Evolutionary conservation across 2,888 invertebrate genomes (phyloP).

Genomic region (Drosophila maculinotata): DNA sequence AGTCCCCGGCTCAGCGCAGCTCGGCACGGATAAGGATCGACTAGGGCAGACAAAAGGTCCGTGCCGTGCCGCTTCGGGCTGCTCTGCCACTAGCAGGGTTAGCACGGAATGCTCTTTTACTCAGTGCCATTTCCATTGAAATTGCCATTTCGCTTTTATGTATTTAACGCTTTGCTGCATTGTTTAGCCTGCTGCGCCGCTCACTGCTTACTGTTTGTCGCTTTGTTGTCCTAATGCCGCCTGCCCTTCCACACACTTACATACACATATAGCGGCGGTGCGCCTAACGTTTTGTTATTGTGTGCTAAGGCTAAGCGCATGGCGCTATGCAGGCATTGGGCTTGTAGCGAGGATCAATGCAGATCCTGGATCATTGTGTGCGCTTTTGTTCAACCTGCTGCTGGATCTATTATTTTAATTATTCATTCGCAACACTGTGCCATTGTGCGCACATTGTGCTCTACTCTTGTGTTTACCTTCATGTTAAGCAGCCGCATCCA

Average conservation of each 20-base stretch:
- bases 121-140: slow-evolving; percentile 34
- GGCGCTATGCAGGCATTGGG: slow-evolving; percentile 57
- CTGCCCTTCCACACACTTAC: slow-evolving; percentile 12
- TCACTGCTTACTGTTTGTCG: slow-evolving; percentile 20
- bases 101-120: slow-evolving; percentile 38
- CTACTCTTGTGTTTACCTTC: slow-evolving; percentile 58
- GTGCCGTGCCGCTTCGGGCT: neutral
- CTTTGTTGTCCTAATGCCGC: slow-evolving; percentile 31
- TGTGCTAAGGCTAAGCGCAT: slow-evolving; percentile 66
- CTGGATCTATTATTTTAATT: slow-evolving; percentile 78
- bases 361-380: slow-evolving; percentile 46
- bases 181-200: slow-evolving; percentile 70
- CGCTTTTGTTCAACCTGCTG: slow-evolving; percentile 58
- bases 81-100: slow-evolving; percentile 6
- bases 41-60: slow-evolving; percentile 35
- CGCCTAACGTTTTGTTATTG: slow-evolving; percentile 31
- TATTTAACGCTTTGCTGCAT: slow-evolving; percentile 73
- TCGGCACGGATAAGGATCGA: slow-evolving; percentile 29
- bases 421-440: slow-evolving; percentile 77
- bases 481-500: slow-evolving; percentile 55
- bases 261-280: neutral
- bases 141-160: slow-evolving; percentile 47
- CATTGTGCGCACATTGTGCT: slow-evolving; percentile 58
- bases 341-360: slow-evolving; percentile 55
- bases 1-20: slow-evolving; percentile 42